Base-by-base conservation (phyloP, 2,888 invertebrate genomes). In the Cynaeus angustus region DNA sequence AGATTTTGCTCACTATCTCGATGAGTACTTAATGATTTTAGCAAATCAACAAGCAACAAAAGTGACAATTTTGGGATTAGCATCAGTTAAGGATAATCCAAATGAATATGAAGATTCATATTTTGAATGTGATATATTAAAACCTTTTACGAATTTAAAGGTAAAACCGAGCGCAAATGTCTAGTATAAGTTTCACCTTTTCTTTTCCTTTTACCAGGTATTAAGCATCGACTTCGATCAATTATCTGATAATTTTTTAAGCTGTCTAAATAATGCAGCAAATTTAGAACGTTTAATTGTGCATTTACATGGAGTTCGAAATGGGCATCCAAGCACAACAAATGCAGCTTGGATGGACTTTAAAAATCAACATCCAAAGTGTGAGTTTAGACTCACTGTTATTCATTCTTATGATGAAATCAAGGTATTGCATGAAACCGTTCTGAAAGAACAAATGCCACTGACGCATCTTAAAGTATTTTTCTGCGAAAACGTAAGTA, bases 1-100 rank as follows among this genome's bases (percentile, higher is more conserved):
- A 76, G 83, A 84, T 70, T 75, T 86, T 56, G 81, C 82, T 58
- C 75, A 81, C 55, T 79, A 80, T 71, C 74, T 82, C 46, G 81
- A 83, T 53, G 78, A 82, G 64, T 78, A 82, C 67, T 71, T 83
- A 61, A 73, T 76, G 62, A 74, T 81, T 37, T 70, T 85, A 46
- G 82, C 84, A 59, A 77, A 82, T 67, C 79, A 83, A 55, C 84
- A 85, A 71, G 86, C 90, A 50, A 86, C 88, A 75, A 88, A 88
- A 68, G 82, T 93, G 53, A 86, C 88, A 68, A 87, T 88, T 72
- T 85, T 93, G 45, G 91, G 92, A 76, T 84, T 93, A 75, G 91
- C 92, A 73, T 91, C 92, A 56, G 89, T 93, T 28, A 93, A 92
- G 83, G 91, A 91, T 81, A 91, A 92, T 86, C 91, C 92, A 66